Conservation (phyloP, 2,888 invertebrate species). For the Monopis laevigella region DNA sequence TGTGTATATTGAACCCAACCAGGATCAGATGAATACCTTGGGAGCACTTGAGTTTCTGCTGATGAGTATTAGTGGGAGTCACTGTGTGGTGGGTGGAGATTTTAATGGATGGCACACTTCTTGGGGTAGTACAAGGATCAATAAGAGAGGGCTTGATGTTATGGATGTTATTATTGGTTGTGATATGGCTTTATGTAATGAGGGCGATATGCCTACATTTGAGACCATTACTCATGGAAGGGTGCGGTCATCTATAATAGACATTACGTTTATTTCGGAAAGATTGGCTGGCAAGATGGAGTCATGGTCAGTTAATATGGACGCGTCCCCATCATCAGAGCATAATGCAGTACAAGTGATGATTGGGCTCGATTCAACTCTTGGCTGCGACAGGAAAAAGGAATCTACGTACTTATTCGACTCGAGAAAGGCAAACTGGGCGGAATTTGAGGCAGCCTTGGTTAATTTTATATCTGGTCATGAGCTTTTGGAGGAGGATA, state of each 20-base stretch:
- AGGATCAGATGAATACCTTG: too few species aligned
- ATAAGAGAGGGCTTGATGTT: constrained; percentile 14
- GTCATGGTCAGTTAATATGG: constrained; percentile 15
- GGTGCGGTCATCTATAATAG: constrained; percentile 14
- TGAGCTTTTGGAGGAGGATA: too few species aligned
- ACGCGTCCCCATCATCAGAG: constrained; percentile 5
- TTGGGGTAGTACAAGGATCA: constrained; percentile 19
- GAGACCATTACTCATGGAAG: constrained; percentile 14
- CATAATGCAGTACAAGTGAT: constrained; percentile 18
- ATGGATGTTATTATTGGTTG: constrained; percentile 6
- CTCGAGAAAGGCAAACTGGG: too few species aligned
- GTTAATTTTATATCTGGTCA: too few species aligned
- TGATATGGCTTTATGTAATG: constrained; percentile 17
- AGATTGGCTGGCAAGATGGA: background rate
- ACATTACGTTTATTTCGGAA: constrained; percentile 13
- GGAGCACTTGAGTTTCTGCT: too few species aligned
- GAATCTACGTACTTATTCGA: too few species aligned
- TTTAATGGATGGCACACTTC: constrained; percentile 22
- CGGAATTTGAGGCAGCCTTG: too few species aligned
- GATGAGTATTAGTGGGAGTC: too few species aligned
- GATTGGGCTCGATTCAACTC: too few species aligned
- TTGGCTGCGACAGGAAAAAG: too few species aligned
- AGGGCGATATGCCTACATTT: constrained; percentile 15
- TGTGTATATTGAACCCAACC: too few species aligned
- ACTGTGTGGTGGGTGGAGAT: too few species aligned